These are phyloP conservation scores for Aricia artaxerxes DNA, from an alignment of 2,888 invertebrate species.

Conservation along the genomic window DNA sequence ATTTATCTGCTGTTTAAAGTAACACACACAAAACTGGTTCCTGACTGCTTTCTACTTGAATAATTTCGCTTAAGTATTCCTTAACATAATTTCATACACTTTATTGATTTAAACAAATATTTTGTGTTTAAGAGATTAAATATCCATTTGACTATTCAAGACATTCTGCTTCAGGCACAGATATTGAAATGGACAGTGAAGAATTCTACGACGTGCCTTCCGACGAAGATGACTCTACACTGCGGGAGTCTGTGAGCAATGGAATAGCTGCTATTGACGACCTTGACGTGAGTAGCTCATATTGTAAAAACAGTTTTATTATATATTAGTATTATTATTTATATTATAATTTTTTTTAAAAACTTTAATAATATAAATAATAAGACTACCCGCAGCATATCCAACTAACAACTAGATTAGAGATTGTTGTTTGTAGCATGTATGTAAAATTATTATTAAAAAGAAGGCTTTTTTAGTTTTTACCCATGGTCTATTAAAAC, in stretches of 20 bases:
- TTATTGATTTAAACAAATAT: background rate
- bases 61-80: too few relatives aligned
- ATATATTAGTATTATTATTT: too few relatives aligned
- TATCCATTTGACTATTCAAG: background rate
- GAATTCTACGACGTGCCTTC: conserved; percentile 75
- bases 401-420: background rate
- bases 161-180: conserved; percentile 55
- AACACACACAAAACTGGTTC: too few relatives aligned
- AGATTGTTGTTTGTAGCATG: too few relatives aligned
- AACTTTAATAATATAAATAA: too few relatives aligned
- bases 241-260: conserved; percentile 54
- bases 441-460: too few relatives aligned
- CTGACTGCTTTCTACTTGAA: too few relatives aligned
- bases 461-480: too few relatives aligned
- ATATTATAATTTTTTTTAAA: too few relatives aligned
- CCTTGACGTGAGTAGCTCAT: conserved; percentile 46
- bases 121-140: background rate
- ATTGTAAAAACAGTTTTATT: too few relatives aligned
- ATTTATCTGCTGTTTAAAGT: too few relatives aligned
- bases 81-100: background rate
- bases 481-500: too few relatives aligned
- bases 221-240: conserved; percentile 64
- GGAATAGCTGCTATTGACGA: conserved; percentile 47
- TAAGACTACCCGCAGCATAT: background rate
- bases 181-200: conserved; percentile 72